Evolutionary conservation across 2,888 invertebrate genomes (phyloP).

Genomic region (Lydus trimaculatus): DNA sequence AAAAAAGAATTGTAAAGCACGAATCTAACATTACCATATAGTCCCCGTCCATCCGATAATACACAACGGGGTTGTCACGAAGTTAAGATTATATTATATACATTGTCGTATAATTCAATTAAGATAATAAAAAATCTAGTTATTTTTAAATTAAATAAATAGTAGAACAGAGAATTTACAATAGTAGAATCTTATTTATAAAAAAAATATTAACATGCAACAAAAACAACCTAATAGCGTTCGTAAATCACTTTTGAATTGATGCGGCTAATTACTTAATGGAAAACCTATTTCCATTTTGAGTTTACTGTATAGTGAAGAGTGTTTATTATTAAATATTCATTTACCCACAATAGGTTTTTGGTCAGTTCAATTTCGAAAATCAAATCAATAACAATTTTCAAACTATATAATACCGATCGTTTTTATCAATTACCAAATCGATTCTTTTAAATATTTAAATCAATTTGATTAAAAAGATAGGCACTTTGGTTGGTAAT

Average conservation of each 20-base stretch:
- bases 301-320: slow-evolving; percentile 32
- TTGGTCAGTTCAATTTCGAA: slow-evolving; percentile 35
- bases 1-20: slow-evolving; percentile 40
- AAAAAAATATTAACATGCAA: slow-evolving; percentile 11
- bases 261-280: slow-evolving; percentile 51
- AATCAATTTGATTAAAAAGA: slow-evolving; percentile 22
- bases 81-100: neutral
- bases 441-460: slow-evolving; percentile 24
- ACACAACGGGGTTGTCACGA: neutral
- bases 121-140: neutral
- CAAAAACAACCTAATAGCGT: slow-evolving; percentile 23
- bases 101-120: neutral
- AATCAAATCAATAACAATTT: slow-evolving; percentile 45
- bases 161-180: too few species aligned
- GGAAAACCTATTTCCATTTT: slow-evolving; percentile 47
- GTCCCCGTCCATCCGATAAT: slow-evolving; percentile 4
- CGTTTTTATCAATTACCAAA: neutral
- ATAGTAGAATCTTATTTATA: neutral
- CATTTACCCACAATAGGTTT: slow-evolving; percentile 42
- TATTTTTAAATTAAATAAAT: neutral
- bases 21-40: slow-evolving; percentile 31
- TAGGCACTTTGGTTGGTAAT: neutral
- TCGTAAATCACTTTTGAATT: slow-evolving; percentile 48
- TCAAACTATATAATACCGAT: slow-evolving; percentile 43
- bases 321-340: slow-evolving; percentile 49